Percentiles rank a stretch among this genome's conserved stretches.
phyloP scores from a whole-genome alignment of 1,140 invertebrate species.

The Drosophila sproati region DNA sequence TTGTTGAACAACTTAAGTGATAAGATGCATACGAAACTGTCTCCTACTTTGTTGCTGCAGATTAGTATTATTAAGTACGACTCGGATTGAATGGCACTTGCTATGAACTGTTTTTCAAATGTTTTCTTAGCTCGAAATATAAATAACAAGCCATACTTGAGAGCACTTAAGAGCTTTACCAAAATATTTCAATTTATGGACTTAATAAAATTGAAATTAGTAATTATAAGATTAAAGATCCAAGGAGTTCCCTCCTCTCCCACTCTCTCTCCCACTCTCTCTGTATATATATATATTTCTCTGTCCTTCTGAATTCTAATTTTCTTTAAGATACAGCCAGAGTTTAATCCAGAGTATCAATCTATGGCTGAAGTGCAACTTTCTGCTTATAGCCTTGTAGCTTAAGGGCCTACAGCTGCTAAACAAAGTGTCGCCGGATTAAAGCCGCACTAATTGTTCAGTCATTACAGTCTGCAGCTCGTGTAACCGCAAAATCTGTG shows the following conservation, averaged over 20 bases:
- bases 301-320: background rate
- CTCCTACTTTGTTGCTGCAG: background rate
- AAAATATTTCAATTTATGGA: no score
- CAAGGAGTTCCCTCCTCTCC: no score
- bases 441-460: slow-evolving; percentile 44
- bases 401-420: slow-evolving; percentile 5
- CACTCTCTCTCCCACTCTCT: no score
- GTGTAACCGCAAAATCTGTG: slow-evolving; percentile 73
- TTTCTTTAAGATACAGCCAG: no score
- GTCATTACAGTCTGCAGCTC: slow-evolving; percentile 45
- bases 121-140: no score
- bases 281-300: background rate
- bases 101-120: background rate
- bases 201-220: no score
- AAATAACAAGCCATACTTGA: no score
- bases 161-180: no score
- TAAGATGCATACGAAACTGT: background rate
- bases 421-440: slow-evolving; percentile 14
- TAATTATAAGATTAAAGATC: no score
- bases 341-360: background rate
- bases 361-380: background rate
- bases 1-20: background rate
- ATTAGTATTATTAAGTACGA: background rate
- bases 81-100: no score
- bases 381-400: background rate